Percentiles rank a stretch among this genome's conserved stretches.
phyloP scores from a whole-genome alignment of 2,797 vertebrate species.

The Agapornis canus region DNA sequence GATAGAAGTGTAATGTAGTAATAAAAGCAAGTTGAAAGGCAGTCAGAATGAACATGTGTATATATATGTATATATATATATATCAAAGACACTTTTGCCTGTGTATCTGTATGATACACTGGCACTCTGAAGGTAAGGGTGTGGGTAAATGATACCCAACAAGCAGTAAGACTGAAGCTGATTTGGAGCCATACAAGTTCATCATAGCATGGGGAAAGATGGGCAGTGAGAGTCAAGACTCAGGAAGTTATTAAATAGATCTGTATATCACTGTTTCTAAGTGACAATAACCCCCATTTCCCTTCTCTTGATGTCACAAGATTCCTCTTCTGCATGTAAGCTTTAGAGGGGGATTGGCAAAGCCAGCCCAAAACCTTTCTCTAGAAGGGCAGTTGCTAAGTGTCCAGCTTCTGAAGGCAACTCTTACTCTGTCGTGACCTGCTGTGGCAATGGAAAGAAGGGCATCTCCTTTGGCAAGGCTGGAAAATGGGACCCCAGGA shows the following conservation, averaged over 20 bases:
- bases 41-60: neutral
- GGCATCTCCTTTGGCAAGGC: neutral
- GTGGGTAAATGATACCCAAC: neutral
- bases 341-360: neutral
- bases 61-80: too few relatives aligned
- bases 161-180: neutral
- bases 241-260: neutral
- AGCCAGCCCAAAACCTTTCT: neutral
- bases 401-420: neutral
- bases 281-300: neutral
- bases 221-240: neutral
- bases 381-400: neutral
- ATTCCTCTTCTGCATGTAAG: neutral
- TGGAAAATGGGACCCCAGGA: neutral
- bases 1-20: neutral
- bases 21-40: neutral
- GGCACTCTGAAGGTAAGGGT: neutral
- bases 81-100: neutral
- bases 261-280: neutral
- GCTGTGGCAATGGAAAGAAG: neutral
- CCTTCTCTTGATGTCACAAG: neutral
- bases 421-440: neutral
- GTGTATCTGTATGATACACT: neutral
- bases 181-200: neutral
- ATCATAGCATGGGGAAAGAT: neutral